phyloP scores from a whole-genome alignment of 2,888 invertebrate genomes.

The Drosophila pegasa region DNA sequence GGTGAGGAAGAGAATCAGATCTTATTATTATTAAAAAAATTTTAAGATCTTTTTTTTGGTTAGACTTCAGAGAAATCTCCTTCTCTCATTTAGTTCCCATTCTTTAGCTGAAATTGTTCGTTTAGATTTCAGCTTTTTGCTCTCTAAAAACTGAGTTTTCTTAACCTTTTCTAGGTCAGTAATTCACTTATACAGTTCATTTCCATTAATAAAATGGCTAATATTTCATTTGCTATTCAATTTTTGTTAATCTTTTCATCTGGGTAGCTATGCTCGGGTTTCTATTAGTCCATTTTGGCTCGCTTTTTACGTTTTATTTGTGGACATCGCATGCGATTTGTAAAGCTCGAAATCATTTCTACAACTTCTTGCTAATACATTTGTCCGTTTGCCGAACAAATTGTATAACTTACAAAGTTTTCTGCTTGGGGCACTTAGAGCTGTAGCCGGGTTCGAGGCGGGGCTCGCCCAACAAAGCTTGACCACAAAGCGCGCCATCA shows the following conservation, averaged over 20 bases:
- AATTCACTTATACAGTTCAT: neutral
- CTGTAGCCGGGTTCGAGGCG: slow-evolving; percentile 15
- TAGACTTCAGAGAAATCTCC: neutral
- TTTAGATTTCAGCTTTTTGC: no score
- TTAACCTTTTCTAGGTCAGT: neutral
- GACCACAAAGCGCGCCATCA: slow-evolving; percentile 66
- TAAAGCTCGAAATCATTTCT: slow-evolving; percentile 58
- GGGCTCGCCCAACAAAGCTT: slow-evolving; percentile 68
- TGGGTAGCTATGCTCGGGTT: slow-evolving; percentile 2
- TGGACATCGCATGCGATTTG: slow-evolving; percentile 30
- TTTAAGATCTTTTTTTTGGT: neutral
- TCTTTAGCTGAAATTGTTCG: no score
- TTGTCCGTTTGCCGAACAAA: slow-evolving; percentile 63
- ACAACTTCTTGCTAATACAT: slow-evolving; percentile 70
- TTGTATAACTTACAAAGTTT: slow-evolving; percentile 67
- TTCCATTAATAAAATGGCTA: slow-evolving; percentile 16
- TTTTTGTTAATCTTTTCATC: slow-evolving; percentile 23
- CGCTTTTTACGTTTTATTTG: slow-evolving; percentile 16
- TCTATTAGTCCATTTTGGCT: slow-evolving; percentile 36
- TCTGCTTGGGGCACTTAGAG: slow-evolving; percentile 54
- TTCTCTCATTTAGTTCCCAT: no score
- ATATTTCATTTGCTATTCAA: slow-evolving; percentile 30
- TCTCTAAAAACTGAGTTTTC: neutral
- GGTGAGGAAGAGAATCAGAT: neutral
- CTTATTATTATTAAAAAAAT: neutral